Conservation (phyloP, 1,140 invertebrate genomes). For the Neuroterus valhalla region DNA sequence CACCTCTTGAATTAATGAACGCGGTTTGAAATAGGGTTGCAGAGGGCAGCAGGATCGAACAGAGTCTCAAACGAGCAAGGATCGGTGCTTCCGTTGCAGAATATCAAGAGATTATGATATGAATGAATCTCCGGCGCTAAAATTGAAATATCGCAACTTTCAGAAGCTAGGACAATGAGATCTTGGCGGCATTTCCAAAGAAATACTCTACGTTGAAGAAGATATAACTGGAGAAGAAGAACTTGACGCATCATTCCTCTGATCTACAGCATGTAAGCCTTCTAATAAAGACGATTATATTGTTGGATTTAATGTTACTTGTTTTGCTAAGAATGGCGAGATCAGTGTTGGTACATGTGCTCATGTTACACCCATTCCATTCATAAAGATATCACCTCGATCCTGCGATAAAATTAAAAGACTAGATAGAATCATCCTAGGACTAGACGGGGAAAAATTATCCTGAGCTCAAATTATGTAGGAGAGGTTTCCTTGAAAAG, state of each 20-base stretch:
- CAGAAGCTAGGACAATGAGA: constrained; percentile 52
- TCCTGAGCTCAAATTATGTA: constrained; percentile 16
- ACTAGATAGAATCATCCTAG: constrained; percentile 25
- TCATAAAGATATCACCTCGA: constrained; percentile 1
- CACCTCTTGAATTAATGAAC: no score
- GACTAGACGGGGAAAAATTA: constrained; percentile 23
- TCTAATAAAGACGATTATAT: no score
- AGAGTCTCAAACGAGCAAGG: neutral
- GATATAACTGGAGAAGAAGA: constrained; percentile 30
- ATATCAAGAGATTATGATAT: constrained; percentile 29
- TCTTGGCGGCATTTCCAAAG: neutral
- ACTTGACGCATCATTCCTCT: neutral
- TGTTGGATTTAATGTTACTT: constrained; percentile 15
- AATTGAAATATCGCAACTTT: constrained; percentile 46
- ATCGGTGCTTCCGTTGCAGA: constrained; percentile 40
- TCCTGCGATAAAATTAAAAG: neutral
- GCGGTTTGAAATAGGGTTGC: no score
- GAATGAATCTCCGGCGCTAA: constrained; percentile 45
- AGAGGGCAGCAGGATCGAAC: no score
- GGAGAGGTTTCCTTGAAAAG: neutral
- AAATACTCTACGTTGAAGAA: constrained; percentile 43
- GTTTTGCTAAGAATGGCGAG: constrained; percentile 16
- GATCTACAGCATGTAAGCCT: no score
- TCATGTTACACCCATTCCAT: constrained; percentile 38
- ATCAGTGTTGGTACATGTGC: constrained; percentile 35